These are phyloP conservation scores for Hypercompe scribonia DNA, from an alignment of 2,888 invertebrate species.

Conservation along the genomic window DNA sequence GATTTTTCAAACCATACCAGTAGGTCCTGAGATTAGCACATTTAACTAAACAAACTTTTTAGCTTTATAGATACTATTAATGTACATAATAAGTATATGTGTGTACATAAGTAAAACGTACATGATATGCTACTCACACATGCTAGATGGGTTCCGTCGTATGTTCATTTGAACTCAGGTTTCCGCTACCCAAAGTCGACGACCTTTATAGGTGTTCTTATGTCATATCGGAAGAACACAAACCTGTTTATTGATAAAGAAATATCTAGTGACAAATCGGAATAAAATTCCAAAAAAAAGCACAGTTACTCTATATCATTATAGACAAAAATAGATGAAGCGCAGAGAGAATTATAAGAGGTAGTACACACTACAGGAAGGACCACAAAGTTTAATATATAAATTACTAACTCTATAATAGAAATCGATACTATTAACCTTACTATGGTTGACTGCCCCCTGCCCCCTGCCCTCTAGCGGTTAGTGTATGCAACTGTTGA, in stretches of 20 bases:
- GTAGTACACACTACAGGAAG: background rate
- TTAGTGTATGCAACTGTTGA: no score
- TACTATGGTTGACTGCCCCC: no score
- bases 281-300: background rate
- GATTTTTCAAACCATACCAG: no score
- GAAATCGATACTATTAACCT: no score
- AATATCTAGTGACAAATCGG: background rate
- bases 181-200: conserved; percentile 65
- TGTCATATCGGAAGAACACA: conserved; percentile 53
- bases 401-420: no score
- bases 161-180: conserved; percentile 40
- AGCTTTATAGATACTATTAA: background rate
- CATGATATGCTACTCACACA: background rate
- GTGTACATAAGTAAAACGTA: background rate
- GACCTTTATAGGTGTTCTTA: conserved; percentile 61
- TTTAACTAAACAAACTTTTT: no score
- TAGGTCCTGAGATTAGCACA: no score
- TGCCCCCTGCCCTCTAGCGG: no score
- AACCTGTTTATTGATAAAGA: conserved; percentile 36
- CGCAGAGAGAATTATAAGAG: background rate
- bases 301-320: background rate
- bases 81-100: background rate
- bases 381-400: no score
- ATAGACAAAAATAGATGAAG: background rate
- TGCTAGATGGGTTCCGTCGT: conserved; percentile 1